phyloP scores from a whole-genome alignment of 2,113 vertebrate species.

The Rhineura floridana region DNA sequence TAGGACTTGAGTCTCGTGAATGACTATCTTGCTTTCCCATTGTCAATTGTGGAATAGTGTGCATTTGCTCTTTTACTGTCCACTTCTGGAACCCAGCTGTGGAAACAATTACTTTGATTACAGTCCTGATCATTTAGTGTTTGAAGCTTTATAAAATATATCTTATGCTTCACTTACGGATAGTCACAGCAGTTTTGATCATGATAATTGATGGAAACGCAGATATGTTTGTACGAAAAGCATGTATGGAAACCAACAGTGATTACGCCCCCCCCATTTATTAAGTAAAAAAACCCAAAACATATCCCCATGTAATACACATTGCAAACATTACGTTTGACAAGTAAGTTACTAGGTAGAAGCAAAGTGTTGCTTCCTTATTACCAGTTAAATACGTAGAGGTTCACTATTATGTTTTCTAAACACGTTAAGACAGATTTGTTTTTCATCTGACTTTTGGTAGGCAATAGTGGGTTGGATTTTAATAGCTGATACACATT shows the following conservation, averaged over 20 bases:
- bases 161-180: not conserved
- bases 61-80: not conserved
- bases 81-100: not conserved
- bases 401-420: no score
- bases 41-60: not conserved
- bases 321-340: not conserved
- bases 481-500: no score
- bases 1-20: not conserved
- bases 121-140: not conserved
- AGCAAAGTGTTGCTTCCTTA: not conserved
- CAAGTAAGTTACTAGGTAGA: not conserved
- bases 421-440: no score
- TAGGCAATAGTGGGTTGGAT: no score
- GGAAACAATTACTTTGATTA: not conserved
- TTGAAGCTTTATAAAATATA: not conserved
- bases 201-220: not conserved
- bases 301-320: not conserved
- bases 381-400: not conserved
- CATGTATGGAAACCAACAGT: no score
- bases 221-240: not conserved
- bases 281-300: no score
- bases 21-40: not conserved
- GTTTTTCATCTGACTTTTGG: no score
- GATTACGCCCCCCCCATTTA: no score
- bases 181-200: not conserved